Conservation (phyloP, 2,888 invertebrate genomes). For the Labia minor region DNA sequence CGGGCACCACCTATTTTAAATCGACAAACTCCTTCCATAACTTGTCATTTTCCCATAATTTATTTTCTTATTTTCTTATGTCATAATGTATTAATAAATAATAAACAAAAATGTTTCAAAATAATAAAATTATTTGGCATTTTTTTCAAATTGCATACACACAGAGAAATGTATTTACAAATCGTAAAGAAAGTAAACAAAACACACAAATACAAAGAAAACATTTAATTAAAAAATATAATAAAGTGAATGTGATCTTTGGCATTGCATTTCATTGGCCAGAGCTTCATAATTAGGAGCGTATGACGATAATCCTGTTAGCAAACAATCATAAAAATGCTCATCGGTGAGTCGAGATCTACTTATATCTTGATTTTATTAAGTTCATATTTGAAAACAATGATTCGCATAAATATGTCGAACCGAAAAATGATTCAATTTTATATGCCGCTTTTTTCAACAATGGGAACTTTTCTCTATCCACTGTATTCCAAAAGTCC, state of each 20-base stretch:
- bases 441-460: neutral
- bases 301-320: neutral
- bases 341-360: conserved; percentile 16
- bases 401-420: conserved; percentile 16
- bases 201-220: neutral
- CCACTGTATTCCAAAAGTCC: neutral
- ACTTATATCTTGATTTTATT: conserved; percentile 16
- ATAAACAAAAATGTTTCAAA: neutral
- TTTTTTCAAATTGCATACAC: neutral
- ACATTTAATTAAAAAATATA: neutral
- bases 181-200: neutral
- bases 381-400: conserved; percentile 16
- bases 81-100: neutral
- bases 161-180: neutral
- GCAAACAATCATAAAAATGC: neutral
- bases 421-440: conserved; percentile 15
- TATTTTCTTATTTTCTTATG: too few species aligned
- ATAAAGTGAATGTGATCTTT: neutral
- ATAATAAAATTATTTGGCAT: neutral
- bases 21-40: too few species aligned
- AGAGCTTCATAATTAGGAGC: neutral
- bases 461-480: neutral
- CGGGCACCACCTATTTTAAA: too few species aligned
- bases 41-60: too few species aligned
- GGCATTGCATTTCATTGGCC: neutral